phyloP scores from a whole-genome alignment of 2,797 vertebrate species.

The Champsocephalus gunnari region DNA sequence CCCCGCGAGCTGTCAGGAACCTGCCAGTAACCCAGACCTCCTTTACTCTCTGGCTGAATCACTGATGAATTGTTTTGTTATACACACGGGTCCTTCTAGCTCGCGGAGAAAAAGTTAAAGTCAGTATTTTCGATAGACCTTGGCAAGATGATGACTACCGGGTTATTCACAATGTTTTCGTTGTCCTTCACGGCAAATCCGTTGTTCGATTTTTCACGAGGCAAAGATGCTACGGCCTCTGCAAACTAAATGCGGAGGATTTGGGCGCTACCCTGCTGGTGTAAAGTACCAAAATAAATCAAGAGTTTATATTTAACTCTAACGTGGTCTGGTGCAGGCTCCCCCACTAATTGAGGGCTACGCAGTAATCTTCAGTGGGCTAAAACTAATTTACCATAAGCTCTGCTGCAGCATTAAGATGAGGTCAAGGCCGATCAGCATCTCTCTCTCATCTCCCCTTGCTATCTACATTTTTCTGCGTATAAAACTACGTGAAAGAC shows the following conservation, averaged over 20 bases:
- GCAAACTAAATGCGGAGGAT: conserved; percentile 29
- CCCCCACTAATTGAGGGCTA: conserved; percentile 72
- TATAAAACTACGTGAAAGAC: conserved; percentile 14
- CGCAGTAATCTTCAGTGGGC: conserved; percentile 68
- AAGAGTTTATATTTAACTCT: conserved; percentile 74
- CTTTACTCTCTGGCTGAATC: conserved; percentile 68
- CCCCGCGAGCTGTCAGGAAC: conserved; percentile 63
- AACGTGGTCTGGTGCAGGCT: conserved; percentile 57
- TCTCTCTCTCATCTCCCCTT: conserved; percentile 33
- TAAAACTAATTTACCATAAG: conserved; percentile 67
- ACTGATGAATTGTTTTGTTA: conserved; percentile 70
- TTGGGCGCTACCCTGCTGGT: conserved; percentile 34
- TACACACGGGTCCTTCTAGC: conserved; percentile 59
- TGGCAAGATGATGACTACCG: conserved; percentile 63
- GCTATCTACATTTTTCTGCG: conserved; percentile 3
- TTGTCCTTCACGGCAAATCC: conserved; percentile 62
- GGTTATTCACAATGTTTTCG: conserved; percentile 75
- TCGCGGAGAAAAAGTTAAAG: conserved; percentile 49
- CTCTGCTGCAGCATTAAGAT: conserved; percentile 58
- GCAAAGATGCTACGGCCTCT: conserved; percentile 25
- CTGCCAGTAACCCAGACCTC: conserved; percentile 68
- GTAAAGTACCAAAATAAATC: conserved; percentile 64
- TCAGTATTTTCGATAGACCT: conserved; percentile 56
- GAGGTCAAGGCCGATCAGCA: conserved; percentile 46
- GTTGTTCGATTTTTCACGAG: conserved; percentile 66